Percentiles rank a stretch among this genome's conserved stretches.
These are phyloP conservation scores for Sebastes alutus DNA, from an alignment of 2,797 vertebrate genomes.

Conservation along the genomic window DNA sequence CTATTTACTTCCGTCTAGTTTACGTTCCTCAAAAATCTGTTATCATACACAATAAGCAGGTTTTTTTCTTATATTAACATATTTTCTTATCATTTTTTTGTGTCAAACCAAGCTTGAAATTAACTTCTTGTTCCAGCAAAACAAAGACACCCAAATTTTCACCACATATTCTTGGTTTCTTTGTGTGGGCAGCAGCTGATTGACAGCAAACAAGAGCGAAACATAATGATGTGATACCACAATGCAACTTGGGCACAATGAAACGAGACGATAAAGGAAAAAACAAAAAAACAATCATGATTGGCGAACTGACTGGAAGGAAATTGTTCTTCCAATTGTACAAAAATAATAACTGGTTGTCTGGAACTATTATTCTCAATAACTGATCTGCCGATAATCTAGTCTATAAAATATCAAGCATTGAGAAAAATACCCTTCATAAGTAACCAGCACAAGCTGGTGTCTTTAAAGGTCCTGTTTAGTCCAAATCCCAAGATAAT, in stretches of 20 bases:
- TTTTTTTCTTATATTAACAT: not conserved
- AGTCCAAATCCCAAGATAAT: not conserved
- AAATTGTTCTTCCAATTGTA: not conserved
- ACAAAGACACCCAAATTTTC: slow-evolving; percentile 26
- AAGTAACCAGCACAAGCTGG: no score
- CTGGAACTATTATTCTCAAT: not conserved
- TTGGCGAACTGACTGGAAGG: not conserved
- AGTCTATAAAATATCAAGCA: not conserved
- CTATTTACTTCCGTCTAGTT: not conserved
- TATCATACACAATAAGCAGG: not conserved
- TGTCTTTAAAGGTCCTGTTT: not conserved
- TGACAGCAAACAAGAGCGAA: slow-evolving; percentile 47
- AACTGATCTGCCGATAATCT: slow-evolving; percentile 20
- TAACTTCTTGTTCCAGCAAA: slow-evolving; percentile 24
- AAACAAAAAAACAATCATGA: not conserved
- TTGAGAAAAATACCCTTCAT: not conserved
- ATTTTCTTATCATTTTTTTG: slow-evolving; percentile 9
- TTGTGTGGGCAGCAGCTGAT: slow-evolving; percentile 45
- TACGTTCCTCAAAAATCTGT: not conserved
- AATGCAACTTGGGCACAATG: slow-evolving; percentile 30
- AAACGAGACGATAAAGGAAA: slow-evolving; percentile 18
- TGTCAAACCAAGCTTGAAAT: slow-evolving; percentile 48
- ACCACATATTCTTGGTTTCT: not conserved
- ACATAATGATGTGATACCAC: slow-evolving; percentile 50
- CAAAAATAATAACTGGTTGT: slow-evolving; percentile 8